Conservation (phyloP, 2,888 invertebrate genomes). For the Andrena flavipes region DNA sequence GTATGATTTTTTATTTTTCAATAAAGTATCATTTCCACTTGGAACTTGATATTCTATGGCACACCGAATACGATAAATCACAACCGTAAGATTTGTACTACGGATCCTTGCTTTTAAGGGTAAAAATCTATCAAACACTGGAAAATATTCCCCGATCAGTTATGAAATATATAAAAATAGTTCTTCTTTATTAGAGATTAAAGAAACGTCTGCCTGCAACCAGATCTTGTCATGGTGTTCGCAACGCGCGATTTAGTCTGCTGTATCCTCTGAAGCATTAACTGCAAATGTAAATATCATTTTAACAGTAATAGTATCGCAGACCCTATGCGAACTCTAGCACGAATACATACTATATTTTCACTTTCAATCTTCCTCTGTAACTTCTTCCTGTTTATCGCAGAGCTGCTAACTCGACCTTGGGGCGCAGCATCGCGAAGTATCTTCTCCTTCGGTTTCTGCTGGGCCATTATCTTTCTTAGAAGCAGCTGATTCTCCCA, state of each 20-base stretch:
- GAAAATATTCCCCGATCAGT: not conserved
- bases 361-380: constrained; percentile 86
- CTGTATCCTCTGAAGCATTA: constrained; percentile 78
- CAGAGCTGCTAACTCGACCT: constrained; percentile 81
- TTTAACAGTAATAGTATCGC: constrained; percentile 3
- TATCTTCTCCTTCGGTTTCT: constrained; percentile 72
- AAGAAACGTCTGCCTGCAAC: constrained; percentile 74
- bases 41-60: constrained; percentile 11
- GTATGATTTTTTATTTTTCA: not conserved
- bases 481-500: constrained; percentile 84
- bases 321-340: not conserved
- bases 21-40: constrained; percentile 3
- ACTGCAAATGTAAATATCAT: constrained; percentile 69
- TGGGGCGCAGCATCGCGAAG: constrained; percentile 31
- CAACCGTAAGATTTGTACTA: constrained; percentile 24
- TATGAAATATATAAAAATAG: constrained; percentile 46
- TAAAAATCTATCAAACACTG: constrained; percentile 8
- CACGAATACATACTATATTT: constrained; percentile 84
- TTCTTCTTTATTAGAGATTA: constrained; percentile 55
- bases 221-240: constrained; percentile 64
- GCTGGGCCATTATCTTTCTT: constrained; percentile 83
- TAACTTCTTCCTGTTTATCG: constrained; percentile 85
- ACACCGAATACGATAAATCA: constrained; percentile 7
- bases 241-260: constrained; percentile 77
- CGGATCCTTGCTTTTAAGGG: not conserved